These are phyloP conservation scores for Helicolenus hilgendorfi DNA, from an alignment of 2,797 vertebrate species.

Conservation along the genomic window DNA sequence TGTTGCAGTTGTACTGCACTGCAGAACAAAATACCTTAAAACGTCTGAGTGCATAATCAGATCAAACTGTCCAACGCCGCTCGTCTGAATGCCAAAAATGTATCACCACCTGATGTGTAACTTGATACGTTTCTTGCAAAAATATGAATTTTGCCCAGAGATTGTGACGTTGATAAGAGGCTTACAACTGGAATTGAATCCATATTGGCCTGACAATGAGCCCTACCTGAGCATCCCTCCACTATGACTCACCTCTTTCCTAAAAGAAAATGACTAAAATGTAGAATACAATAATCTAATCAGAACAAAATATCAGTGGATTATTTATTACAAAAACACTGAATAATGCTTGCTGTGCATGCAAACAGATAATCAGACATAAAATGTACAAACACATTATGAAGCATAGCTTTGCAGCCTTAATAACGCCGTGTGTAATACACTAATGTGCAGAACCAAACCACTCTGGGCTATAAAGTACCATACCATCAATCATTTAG, in stretches of 20 bases:
- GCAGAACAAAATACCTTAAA: constrained; percentile 76
- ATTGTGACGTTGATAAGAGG: not conserved
- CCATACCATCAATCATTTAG: not conserved
- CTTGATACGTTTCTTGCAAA: constrained; percentile 22
- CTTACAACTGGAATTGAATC: constrained; percentile 3
- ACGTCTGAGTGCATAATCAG: constrained; percentile 62
- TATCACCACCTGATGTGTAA: constrained; percentile 27
- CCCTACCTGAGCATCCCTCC: not conserved
- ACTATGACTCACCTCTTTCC: not conserved
- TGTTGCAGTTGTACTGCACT: constrained; percentile 75
- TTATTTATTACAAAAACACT: not conserved
- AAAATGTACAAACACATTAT: not conserved
- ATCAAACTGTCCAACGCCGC: constrained; percentile 44
- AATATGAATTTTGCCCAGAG: constrained; percentile 24
- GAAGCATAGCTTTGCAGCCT: not conserved
- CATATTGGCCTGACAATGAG: not conserved
- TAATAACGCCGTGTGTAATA: not conserved
- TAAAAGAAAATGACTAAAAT: not conserved
- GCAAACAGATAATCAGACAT: not conserved
- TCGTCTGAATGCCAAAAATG: constrained; percentile 48
- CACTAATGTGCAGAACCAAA: constrained; percentile 1
- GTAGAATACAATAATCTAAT: not conserved
- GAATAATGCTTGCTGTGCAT: not conserved
- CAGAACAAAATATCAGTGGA: not conserved
- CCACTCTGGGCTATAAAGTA: not conserved